Percentiles rank a stretch among this genome's conserved stretches.
Conservation (phyloP, 2,797 vertebrate species). For the Pteropus rufus region DNA sequence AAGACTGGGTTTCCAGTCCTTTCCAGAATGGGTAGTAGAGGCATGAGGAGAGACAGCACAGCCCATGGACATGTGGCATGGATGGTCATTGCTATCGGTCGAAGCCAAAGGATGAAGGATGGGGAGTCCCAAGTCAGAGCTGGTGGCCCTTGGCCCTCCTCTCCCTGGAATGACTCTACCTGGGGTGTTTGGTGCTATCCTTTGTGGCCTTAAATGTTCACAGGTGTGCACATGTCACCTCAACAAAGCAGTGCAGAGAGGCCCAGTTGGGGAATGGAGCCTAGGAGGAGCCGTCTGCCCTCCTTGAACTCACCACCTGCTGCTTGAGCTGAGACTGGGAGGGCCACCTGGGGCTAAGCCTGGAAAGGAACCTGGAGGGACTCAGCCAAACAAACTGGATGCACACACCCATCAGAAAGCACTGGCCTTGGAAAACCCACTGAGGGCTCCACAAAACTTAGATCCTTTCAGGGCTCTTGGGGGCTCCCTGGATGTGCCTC, state of each 20-base stretch:
- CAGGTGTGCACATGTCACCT: neutral
- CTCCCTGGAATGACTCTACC: neutral
- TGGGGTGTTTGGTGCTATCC: neutral
- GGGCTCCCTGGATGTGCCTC: neutral
- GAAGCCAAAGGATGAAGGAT: no score
- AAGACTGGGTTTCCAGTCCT: neutral
- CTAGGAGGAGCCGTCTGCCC: neutral
- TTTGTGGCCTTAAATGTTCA: neutral
- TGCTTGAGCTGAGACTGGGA: neutral
- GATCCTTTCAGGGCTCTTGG: neutral
- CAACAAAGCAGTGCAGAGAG: neutral
- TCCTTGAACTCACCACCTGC: neutral
- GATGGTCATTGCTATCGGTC: neutral
- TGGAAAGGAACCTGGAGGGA: neutral
- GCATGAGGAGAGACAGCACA: neutral
- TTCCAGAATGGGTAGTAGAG: neutral
- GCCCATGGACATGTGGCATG: neutral
- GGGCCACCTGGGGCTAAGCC: neutral
- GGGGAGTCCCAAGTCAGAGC: neutral
- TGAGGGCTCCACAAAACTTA: neutral
- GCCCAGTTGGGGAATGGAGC: neutral
- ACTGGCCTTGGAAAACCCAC: neutral
- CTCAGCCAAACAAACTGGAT: neutral
- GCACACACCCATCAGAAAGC: fast-evolving
- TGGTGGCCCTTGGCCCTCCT: neutral